Evolutionary conservation across 2,888 invertebrate species (phyloP).

Genomic region (Odontocolon sp.): DNA sequence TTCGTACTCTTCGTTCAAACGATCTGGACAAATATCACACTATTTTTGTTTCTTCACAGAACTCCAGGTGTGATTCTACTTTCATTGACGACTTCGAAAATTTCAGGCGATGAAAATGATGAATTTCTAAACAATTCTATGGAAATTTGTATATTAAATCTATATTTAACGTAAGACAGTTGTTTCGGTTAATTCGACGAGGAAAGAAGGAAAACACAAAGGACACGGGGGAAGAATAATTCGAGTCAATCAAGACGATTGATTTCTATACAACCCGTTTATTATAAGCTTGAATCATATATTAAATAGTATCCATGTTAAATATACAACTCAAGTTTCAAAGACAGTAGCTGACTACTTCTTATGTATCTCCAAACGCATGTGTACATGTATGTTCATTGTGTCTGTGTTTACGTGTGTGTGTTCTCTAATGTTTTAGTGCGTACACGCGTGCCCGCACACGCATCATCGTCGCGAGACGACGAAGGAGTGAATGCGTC

Average conservation of each 20-base stretch:
- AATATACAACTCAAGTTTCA: slow-evolving; percentile 77
- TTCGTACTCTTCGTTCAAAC: not conserved
- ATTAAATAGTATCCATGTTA: slow-evolving; percentile 76
- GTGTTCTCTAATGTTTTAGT: slow-evolving; percentile 11
- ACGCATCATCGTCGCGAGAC: slow-evolving; percentile 2
- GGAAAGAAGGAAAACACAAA: not conserved
- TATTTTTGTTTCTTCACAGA: not conserved
- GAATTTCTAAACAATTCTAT: too few relatives aligned
- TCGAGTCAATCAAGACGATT: not conserved
- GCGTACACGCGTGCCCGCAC: not conserved
- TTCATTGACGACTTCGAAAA: not conserved
- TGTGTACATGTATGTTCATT: slow-evolving; percentile 49
- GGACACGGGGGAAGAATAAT: not conserved
- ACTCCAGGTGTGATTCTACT: not conserved
- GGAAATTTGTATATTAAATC: not conserved
- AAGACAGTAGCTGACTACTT: slow-evolving; percentile 67
- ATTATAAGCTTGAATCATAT: slow-evolving; percentile 79
- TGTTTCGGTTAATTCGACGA: too few relatives aligned
- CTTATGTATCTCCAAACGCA: slow-evolving; percentile 61
- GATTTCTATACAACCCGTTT: slow-evolving; percentile 78
- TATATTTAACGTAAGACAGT: not conserved
- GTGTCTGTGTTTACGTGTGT: slow-evolving; percentile 11
- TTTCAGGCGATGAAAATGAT: not conserved
- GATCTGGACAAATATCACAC: not conserved
- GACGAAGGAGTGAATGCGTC: not conserved